phyloP scores from a whole-genome alignment of 2,888 invertebrate genomes.

The Pterostichus niger region DNA sequence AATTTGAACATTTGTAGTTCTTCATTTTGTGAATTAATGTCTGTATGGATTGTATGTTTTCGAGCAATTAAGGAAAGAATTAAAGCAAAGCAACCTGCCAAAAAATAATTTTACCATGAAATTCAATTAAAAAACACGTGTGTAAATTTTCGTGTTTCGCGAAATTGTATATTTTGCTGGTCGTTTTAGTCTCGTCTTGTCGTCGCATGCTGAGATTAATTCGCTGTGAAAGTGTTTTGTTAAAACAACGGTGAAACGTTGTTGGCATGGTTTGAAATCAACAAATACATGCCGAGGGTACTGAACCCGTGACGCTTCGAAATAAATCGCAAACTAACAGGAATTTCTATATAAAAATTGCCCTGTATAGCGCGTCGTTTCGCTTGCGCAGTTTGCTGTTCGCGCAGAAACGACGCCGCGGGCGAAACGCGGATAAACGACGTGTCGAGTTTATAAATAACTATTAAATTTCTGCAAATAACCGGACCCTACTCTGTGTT shows the following conservation, averaged over 20 bases:
- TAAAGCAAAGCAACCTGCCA: not conserved
- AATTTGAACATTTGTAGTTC: too few relatives aligned
- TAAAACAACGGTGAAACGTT: conserved; percentile 61
- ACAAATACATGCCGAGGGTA: conserved; percentile 61
- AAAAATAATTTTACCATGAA: conserved; percentile 38
- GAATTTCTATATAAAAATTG: conserved; percentile 64
- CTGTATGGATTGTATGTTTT: not conserved
- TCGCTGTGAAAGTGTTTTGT: conserved; percentile 63
- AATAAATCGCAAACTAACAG: conserved; percentile 62
- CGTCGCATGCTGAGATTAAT: conserved; percentile 60
- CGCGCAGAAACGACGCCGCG: conserved; percentile 39
- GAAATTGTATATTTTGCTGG: conserved; percentile 32
- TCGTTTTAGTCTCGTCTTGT: conserved; percentile 36
- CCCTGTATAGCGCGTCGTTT: conserved; percentile 44
- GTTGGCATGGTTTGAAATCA: conserved; percentile 62
- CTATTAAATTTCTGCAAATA: conserved; percentile 66
- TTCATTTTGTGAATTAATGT: not conserved
- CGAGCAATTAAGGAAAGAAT: conserved; percentile 17
- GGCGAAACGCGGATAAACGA: conserved; percentile 52
- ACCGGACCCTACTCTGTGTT: conserved; percentile 52
- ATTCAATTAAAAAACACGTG: conserved; percentile 57
- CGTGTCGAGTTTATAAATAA: conserved; percentile 64
- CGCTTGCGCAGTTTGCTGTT: conserved; percentile 4
- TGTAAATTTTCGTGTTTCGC: conserved; percentile 35
- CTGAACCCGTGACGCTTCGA: conserved; percentile 59